Conservation (phyloP, 2,113 vertebrate species). For the Pycnonotus jocosus region DNA sequence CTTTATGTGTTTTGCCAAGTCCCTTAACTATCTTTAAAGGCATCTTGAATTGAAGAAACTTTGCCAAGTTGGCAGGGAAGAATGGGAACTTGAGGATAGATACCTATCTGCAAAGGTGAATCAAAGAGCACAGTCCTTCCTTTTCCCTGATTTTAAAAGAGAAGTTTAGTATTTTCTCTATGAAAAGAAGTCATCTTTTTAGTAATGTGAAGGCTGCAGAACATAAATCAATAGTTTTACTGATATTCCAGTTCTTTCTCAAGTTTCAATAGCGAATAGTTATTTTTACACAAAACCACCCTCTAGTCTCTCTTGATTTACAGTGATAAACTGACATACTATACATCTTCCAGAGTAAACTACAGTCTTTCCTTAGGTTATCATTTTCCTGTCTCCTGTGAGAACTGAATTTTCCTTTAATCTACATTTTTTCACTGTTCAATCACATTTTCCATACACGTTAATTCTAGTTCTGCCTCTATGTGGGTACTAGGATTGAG, state of each 20-base stretch:
- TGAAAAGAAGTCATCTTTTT: not conserved
- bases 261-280: conserved; percentile 18
- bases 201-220: not conserved
- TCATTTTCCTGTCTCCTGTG: conserved; percentile 1
- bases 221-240: conserved; percentile 14
- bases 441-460: not conserved
- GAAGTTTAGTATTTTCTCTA: not conserved
- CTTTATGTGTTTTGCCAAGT: not conserved
- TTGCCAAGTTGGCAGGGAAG: not conserved
- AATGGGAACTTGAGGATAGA: not conserved
- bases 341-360: conserved; percentile 9
- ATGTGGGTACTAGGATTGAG: not conserved
- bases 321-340: not conserved
- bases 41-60: not conserved
- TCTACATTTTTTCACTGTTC: not conserved
- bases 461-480: not conserved
- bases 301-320: conserved; percentile 14
- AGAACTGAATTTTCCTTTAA: not conserved
- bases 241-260: not conserved
- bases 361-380: conserved; percentile 12
- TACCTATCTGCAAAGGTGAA: not conserved
- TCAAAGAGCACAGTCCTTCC: not conserved
- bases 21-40: not conserved
- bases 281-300: conserved; percentile 8
- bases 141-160: not conserved